phyloP scores from a whole-genome alignment of 1,140 invertebrate genomes.

The Caenorhabditis briggsae region DNA sequence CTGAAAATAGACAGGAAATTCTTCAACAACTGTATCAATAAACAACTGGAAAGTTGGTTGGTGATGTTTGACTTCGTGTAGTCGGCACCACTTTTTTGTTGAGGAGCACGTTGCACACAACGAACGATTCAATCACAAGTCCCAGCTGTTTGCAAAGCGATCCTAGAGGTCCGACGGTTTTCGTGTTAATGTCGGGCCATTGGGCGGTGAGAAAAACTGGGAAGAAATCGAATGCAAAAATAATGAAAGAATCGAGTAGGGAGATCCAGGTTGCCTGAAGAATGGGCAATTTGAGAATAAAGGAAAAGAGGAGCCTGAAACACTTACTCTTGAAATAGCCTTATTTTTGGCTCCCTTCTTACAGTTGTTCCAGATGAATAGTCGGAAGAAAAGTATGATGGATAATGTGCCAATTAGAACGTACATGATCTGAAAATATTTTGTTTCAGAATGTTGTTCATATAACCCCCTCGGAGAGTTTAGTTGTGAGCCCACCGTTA shows the following conservation, averaged over 20 bases:
- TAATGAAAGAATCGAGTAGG: conserved; percentile 16
- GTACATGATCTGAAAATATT: conserved; percentile 4
- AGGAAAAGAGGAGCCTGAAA: no score
- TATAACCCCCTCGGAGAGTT: no score
- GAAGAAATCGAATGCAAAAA: conserved; percentile 7
- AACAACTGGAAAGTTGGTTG: background rate
- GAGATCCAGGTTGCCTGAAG: conserved; percentile 8
- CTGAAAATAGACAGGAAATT: no score
- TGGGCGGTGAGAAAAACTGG: conserved; percentile 15
- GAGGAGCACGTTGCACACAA: background rate
- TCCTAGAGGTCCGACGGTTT: background rate
- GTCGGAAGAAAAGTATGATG: background rate
- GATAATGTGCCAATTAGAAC: background rate
- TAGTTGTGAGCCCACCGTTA: no score
- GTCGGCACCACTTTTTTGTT: background rate
- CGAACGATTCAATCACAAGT: background rate
- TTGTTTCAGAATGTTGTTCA: no score
- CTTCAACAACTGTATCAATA: no score
- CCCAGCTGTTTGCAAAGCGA: background rate
- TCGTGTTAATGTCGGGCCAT: background rate
- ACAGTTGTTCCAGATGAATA: background rate
- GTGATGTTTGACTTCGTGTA: background rate
- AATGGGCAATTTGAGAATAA: background rate
- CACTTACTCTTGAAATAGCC: background rate
- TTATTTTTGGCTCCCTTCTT: background rate